Conservation (phyloP, 2,888 invertebrate genomes). For the Synergus laeviventris region DNA sequence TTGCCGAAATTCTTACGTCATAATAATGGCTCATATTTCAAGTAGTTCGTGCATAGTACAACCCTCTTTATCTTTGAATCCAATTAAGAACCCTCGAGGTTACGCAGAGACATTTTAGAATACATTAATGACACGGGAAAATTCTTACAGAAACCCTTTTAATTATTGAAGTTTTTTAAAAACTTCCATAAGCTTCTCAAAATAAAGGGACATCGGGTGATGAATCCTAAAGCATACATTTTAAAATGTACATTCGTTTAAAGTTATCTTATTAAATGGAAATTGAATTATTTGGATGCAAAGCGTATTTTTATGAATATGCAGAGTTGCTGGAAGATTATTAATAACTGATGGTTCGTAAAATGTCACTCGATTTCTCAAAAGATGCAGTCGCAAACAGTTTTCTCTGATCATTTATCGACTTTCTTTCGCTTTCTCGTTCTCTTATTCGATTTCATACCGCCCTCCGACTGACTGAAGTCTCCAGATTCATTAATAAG, state of each 20-base stretch:
- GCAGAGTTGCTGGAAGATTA: background rate
- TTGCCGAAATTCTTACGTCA: background rate
- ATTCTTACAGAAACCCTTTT: background rate
- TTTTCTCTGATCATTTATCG: background rate
- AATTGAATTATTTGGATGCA: background rate
- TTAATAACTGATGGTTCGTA: constrained; percentile 2
- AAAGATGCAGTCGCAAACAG: constrained; percentile 25
- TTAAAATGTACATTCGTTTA: background rate
- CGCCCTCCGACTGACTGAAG: constrained; percentile 32
- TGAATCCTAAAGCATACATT: background rate
- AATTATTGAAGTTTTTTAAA: background rate
- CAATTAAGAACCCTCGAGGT: background rate
- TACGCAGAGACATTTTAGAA: background rate
- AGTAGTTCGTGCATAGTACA: constrained; percentile 18
- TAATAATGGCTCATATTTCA: constrained; percentile 22
- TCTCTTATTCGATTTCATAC: constrained; percentile 29
- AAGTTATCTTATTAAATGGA: background rate
- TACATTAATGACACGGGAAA: background rate
- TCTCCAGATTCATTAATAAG: constrained; percentile 37
- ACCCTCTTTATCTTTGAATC: background rate
- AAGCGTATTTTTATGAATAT: background rate
- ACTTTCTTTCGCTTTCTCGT: constrained; percentile 3
- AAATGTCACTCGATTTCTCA: constrained; percentile 10
- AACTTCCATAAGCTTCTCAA: too few relatives aligned
- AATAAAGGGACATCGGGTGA: background rate